Evolutionary conservation across 1,140 invertebrate genomes (phyloP).

Genomic region (Monomorium pharaonis): DNA sequence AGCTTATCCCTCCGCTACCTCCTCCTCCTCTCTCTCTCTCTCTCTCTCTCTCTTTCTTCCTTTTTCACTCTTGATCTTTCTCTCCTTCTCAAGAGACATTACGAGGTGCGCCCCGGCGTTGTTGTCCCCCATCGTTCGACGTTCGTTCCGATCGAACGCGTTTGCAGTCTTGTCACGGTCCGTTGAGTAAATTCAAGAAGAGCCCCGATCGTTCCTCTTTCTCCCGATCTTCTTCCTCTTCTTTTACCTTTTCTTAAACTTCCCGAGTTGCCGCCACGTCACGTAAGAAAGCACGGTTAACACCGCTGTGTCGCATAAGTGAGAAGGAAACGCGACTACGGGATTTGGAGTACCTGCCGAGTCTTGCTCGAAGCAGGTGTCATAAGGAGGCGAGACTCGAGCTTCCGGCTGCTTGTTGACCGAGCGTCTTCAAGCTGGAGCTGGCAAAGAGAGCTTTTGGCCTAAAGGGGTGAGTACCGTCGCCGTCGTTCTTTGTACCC

Average conservation of each 20-base stretch:
- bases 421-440: constrained; percentile 80
- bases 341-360: constrained; percentile 51
- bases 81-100: constrained; percentile 26
- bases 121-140: constrained; percentile 19
- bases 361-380: constrained; percentile 27
- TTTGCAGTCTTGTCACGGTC: constrained; percentile 37
- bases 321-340: constrained; percentile 41
- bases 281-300: constrained; percentile 54
- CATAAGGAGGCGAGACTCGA: constrained; percentile 59
- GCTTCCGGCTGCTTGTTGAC: constrained; percentile 73
- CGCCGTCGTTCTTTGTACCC: constrained; percentile 44
- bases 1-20: constrained; percentile 7
- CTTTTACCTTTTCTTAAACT: neutral
- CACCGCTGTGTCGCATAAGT: constrained; percentile 46
- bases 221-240: constrained; percentile 4
- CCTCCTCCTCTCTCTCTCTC: neutral
- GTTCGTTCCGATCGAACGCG: constrained; percentile 33
- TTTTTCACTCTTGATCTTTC: constrained; percentile 44
- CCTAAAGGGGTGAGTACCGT: constrained; percentile 77
- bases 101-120: neutral
- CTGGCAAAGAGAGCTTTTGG: constrained; percentile 79
- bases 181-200: constrained; percentile 22
- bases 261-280: neutral
- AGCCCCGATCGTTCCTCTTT: constrained; percentile 32
- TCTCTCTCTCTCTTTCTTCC: constrained; percentile 31